A percentile compares a stretch with the other conserved stretches of the same genome.
phyloP scores from a whole-genome alignment of 2,797 vertebrate genomes.

The Phrynocephalus vlangalii region DNA sequence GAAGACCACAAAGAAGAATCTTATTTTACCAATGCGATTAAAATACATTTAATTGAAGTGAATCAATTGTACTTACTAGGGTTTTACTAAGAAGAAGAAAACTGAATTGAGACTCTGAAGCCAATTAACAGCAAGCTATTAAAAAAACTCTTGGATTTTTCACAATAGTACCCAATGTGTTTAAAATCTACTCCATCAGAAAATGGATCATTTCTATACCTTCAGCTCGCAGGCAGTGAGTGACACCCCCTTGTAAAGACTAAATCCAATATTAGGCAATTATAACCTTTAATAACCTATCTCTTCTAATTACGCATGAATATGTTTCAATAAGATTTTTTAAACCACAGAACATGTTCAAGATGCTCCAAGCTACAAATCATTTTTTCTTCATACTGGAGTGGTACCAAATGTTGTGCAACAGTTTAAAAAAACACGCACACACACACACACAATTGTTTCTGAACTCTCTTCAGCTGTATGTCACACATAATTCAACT shows the following conservation, averaged over 20 bases:
- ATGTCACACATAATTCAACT: too few relatives aligned
- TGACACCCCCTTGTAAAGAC: not conserved
- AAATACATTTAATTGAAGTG: not conserved
- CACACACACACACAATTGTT: too few relatives aligned
- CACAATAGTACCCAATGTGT: not conserved
- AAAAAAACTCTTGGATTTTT: not conserved
- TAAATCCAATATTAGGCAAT: not conserved
- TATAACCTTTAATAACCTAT: not conserved
- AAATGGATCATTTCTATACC: not conserved
- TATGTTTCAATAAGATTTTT: not conserved
- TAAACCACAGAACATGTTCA: not conserved
- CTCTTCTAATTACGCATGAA: not conserved
- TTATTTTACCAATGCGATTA: not conserved
- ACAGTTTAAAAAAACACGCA: not conserved
- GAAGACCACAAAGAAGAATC: not conserved
- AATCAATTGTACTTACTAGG: not conserved
- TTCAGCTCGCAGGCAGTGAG: not conserved
- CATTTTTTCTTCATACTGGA: not conserved
- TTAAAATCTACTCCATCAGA: too few relatives aligned
- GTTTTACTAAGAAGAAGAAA: not conserved
- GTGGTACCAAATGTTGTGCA: not conserved
- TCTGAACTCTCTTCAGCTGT: not conserved
- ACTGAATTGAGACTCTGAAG: not conserved
- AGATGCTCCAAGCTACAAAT: constrained; percentile 4
- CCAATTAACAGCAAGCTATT: not conserved